Base-by-base conservation (phyloP, 1,140 invertebrate genomes). In the Aphelinus atriplicis region DNA sequence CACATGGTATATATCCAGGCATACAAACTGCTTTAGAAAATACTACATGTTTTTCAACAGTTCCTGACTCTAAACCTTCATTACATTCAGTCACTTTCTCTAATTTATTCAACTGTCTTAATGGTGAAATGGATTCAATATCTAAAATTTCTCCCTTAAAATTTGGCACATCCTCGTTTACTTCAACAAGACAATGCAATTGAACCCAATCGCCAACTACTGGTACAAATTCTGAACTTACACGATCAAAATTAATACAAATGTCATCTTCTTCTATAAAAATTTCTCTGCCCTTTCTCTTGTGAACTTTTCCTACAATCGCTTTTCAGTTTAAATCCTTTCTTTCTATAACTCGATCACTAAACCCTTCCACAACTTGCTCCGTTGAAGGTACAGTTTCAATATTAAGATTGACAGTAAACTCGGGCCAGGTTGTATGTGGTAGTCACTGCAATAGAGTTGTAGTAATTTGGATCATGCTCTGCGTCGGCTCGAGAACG, bases 321-420 rank as follows among this genome's bases (percentile, higher is more conserved):
- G 83, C 85, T 77, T 88, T 88, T 60, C 56, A n/a, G 86, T 82
- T 67, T 88, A 84, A n/a, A n/a, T n/a, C n/a, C n/a, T n/a, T n/a
- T n/a, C n/a, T n/a, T n/a, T n/a, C n/a, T n/a, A n/a, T n/a, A n/a
- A n/a, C 80, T 99, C 95, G 81, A 95, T 95, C 3, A 99, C 89
- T 81, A 99, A 99, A 81, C 97, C 95, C 85, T 99, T 98, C 84
- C 99, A 99, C 0, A 98, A 87, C 86, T 95, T 96, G 98, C 97
- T 81, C 96, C 95, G 84, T 99, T 96, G 84, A 95, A 98, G 58
- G 95, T 90, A 84, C 96, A 97, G 7, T 97, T 90, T 99, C 98
- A 80, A 96, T n/a, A n/a, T n/a, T n/a, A n/a, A n/a, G n/a, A n/a
- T n/a, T n/a, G n/a, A n/a, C n/a, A n/a, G n/a, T n/a, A 95, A 0